A percentile compares a stretch with the other conserved stretches of the same genome.
phyloP scores from a whole-genome alignment of 2,888 invertebrate genomes.

The Alitta virens region DNA sequence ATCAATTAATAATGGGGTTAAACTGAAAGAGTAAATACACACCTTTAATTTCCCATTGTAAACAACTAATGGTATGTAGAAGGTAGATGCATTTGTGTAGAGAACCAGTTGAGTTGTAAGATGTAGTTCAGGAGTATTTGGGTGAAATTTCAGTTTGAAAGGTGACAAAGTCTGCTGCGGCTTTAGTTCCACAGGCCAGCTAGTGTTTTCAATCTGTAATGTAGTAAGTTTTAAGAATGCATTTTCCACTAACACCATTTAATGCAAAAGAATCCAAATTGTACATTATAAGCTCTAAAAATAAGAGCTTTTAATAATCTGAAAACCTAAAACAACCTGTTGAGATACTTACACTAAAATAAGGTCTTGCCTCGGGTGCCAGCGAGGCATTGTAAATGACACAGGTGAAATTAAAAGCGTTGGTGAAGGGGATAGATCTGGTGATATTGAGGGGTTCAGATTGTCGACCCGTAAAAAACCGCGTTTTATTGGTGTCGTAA shows the following conservation, averaged over 20 bases:
- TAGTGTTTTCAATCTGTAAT: slow-evolving; percentile 60
- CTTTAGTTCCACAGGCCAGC: slow-evolving; percentile 62
- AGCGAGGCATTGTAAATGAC: slow-evolving; percentile 72
- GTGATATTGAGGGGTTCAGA: slow-evolving; percentile 40
- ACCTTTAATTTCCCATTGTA: slow-evolving; percentile 70
- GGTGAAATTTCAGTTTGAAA: slow-evolving; percentile 58
- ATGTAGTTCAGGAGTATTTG: slow-evolving; percentile 62
- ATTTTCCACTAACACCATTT: neutral
- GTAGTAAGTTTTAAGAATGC: no score
- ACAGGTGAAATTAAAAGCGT: slow-evolving; percentile 72
- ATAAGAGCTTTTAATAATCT: neutral
- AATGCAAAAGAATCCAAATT: neutral
- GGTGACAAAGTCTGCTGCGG: slow-evolving; percentile 64
- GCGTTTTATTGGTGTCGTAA: slow-evolving; percentile 55
- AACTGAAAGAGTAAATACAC: slow-evolving; percentile 35
- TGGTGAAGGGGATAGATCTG: slow-evolving; percentile 67
- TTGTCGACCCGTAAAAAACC: slow-evolving; percentile 55
- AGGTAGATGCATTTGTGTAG: slow-evolving; percentile 73
- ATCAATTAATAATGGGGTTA: no score
- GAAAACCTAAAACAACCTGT: neutral
- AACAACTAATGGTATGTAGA: slow-evolving; percentile 69
- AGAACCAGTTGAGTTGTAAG: slow-evolving; percentile 67
- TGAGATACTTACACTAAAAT: slow-evolving; percentile 64
- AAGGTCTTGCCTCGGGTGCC: slow-evolving; percentile 63
- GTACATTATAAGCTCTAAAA: neutral